phyloP scores from a whole-genome alignment of 2,888 invertebrate genomes.

The Machimus rusticus region DNA sequence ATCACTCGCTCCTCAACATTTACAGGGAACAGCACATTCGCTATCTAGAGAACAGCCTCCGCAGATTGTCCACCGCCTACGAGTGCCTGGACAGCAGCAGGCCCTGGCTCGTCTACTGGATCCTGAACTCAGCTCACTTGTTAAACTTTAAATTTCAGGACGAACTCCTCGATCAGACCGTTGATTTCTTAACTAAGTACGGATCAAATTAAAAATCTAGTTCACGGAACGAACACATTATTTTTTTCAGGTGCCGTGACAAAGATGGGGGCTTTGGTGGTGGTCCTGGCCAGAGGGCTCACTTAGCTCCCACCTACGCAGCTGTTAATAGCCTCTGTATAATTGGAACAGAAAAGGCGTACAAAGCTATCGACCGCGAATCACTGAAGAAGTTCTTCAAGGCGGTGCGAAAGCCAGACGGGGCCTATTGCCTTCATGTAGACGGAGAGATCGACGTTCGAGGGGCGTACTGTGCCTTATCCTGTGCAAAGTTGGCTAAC shows the following conservation, averaged over 20 bases:
- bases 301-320: constrained; percentile 97
- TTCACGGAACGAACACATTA: not conserved
- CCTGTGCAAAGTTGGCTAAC: constrained; percentile 79
- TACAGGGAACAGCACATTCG: constrained; percentile 70
- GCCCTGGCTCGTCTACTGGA: constrained; percentile 98
- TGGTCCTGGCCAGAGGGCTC: constrained; percentile 90
- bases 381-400: constrained; percentile 78
- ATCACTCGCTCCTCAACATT: constrained; percentile 69
- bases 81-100: constrained; percentile 92
- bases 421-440: constrained; percentile 90
- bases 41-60: constrained; percentile 74
- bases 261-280: constrained; percentile 88
- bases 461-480: constrained; percentile 95
- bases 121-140: constrained; percentile 86
- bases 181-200: constrained; percentile 69
- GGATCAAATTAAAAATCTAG: constrained; percentile 45
- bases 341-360: constrained; percentile 87
- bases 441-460: constrained; percentile 95
- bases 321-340: constrained; percentile 93
- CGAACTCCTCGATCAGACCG: constrained; percentile 66
- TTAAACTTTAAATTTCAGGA: constrained; percentile 71
- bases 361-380: constrained; percentile 81
- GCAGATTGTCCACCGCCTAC: constrained; percentile 73
- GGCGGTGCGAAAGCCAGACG: constrained; percentile 80
- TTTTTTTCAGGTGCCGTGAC: constrained; percentile 55